These are phyloP conservation scores for Lomographa bimaculata DNA, from an alignment of 2,888 invertebrate genomes.

Conservation along the genomic window DNA sequence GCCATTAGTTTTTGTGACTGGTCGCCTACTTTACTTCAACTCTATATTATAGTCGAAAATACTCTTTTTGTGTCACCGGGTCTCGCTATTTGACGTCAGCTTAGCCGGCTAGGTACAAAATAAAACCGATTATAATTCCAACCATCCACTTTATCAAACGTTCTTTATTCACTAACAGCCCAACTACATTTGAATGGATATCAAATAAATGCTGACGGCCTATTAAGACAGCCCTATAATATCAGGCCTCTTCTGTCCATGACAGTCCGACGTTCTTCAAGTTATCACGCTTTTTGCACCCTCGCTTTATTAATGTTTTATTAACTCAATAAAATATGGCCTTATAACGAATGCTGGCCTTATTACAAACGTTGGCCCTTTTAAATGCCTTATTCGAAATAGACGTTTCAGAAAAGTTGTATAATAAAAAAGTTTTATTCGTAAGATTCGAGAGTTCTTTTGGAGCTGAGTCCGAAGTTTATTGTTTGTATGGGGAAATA, in stretches of 20 bases:
- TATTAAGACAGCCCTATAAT: constrained; percentile 11
- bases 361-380: constrained; percentile 13
- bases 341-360: too few species aligned
- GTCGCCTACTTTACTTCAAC: too few species aligned
- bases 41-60: too few species aligned
- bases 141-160: too few species aligned
- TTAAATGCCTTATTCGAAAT: constrained; percentile 1
- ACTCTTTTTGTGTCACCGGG: too few species aligned
- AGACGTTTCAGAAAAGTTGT: constrained; percentile 24
- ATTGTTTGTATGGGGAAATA: constrained; percentile 13
- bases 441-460: constrained; percentile 7
- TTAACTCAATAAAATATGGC: constrained; percentile 26
- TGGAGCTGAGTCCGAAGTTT: constrained; percentile 4
- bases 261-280: constrained; percentile 33
- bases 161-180: too few species aligned
- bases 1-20: too few species aligned
- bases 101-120: too few species aligned
- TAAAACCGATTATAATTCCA: too few species aligned
- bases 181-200: too few species aligned
- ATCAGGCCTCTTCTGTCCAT: constrained; percentile 22
- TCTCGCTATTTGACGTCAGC: too few species aligned
- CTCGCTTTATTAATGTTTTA: constrained; percentile 31
- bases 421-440: constrained; percentile 24
- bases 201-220: too few species aligned
- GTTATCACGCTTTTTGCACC: constrained; percentile 13